These are phyloP conservation scores for Argopecten irradians DNA, from an alignment of 1,140 invertebrate species.

Conservation along the genomic window DNA sequence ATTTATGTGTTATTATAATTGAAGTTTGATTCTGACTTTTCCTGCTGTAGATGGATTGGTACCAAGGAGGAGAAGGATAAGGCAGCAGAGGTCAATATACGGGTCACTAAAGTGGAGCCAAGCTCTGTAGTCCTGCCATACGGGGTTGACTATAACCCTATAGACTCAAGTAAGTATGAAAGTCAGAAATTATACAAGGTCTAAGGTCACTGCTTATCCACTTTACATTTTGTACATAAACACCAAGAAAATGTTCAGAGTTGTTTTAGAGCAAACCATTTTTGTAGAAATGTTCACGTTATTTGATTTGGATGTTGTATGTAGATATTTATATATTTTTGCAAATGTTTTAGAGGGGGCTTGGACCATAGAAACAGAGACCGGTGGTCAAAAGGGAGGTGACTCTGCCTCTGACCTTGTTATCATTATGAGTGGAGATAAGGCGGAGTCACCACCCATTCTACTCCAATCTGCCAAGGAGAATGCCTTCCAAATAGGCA, in stretches of 20 bases:
- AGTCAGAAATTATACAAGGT: background rate
- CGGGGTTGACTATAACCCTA: constrained; percentile 40
- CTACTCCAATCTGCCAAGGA: constrained; percentile 45
- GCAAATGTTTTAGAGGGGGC: constrained; percentile 58
- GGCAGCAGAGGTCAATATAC: constrained; percentile 56
- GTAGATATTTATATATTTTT: background rate
- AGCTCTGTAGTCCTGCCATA: constrained; percentile 57
- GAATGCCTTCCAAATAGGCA: constrained; percentile 60
- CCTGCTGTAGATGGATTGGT: constrained; percentile 58
- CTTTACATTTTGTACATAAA: too few species aligned
- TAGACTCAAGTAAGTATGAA: constrained; percentile 51
- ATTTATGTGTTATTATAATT: too few species aligned
- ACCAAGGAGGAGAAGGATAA: constrained; percentile 39
- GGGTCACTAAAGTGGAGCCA: constrained; percentile 48
- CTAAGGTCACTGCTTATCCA: background rate
- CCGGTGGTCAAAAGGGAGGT: constrained; percentile 51
- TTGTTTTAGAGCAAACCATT: background rate
- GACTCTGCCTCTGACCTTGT: constrained; percentile 53
- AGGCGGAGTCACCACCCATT: constrained; percentile 57
- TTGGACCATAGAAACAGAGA: constrained; percentile 59
- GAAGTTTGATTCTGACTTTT: background rate
- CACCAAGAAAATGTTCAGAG: background rate
- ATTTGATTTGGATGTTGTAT: background rate
- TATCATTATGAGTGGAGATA: constrained; percentile 62
- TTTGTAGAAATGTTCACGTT: background rate